A percentile compares a stretch with the other conserved stretches of the same genome.
phyloP scores from a whole-genome alignment of 2,113 vertebrate genomes.

The Sinocyclocheilus anshuiensis region DNA sequence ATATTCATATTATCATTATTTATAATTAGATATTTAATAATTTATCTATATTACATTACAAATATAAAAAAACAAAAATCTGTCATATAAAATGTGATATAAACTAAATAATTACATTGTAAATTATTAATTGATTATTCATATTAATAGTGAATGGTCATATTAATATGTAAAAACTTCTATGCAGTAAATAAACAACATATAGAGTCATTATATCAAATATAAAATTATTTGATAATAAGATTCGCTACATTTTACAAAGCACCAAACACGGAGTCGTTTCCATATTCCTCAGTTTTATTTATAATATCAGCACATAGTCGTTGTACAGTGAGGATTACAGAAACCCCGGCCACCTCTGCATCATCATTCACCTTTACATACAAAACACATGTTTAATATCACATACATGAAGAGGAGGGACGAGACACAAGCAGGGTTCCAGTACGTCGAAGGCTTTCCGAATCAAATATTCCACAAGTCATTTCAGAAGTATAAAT shows the following conservation, averaged over 20 bases:
- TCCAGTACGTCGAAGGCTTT: constrained; percentile 78
- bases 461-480: constrained; percentile 79
- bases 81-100: too few species aligned
- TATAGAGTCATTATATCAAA: too few species aligned
- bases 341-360: constrained; percentile 42
- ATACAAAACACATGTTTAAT: constrained; percentile 72
- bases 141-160: neutral
- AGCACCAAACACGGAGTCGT: neutral
- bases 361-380: constrained; percentile 54
- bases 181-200: neutral
- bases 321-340: constrained; percentile 85
- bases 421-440: constrained; percentile 68
- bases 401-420: constrained; percentile 66
- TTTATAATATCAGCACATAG: constrained; percentile 76
- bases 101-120: too few species aligned
- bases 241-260: neutral
- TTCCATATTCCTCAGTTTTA: constrained; percentile 33
- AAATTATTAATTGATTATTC: neutral
- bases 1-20: too few species aligned
- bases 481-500: constrained; percentile 82
- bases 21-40: too few species aligned
- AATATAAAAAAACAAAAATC: too few species aligned
- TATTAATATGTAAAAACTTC: neutral
- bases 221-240: neutral
- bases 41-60: too few species aligned